Evolutionary conservation across 1,140 invertebrate genomes (phyloP), one percentile per base, ranked within the genome.

Genomic region (Ostrea denselamellosa): DNA sequence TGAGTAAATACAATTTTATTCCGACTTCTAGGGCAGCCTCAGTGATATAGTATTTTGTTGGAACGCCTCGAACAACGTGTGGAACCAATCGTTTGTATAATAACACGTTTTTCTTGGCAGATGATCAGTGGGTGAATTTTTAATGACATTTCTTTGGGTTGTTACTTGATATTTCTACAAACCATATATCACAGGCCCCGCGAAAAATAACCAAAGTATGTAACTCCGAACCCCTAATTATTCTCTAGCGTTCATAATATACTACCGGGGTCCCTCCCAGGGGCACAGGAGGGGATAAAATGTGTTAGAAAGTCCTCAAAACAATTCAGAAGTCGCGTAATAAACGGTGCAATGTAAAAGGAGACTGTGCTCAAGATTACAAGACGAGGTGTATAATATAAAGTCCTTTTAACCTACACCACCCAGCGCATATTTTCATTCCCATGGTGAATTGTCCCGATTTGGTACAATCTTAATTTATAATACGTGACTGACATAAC

Each of bases 111-210:
- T 34, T 77, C 25, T 12, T 14, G 28, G 68, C 68, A 77, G 68
- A 77, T 77, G 68, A 77, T 77, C 68, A 34, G 22, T 28, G 68
- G 22, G 28, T 77, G 25, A 77, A 34, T 34, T 28, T 77, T 77
- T 77, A 77, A 77, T 77, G 68, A 77, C 68, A 77, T 77, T 77
- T 77, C 68, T 77, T 62, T 77, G 25, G 68, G 68, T 77, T 77
- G 68, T 28, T 77, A 77, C 28, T 28, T 25, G 68, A 77, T 77
- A 77, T 77, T 77, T 77, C 68, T 77, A 77, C 68, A 77, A 77
- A 77, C 68, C 68, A 77, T 77, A 77, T 77, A 77, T 34, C 68
- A 77, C 68, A 77, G 68, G 25, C 8, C 25, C 68, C 68, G 28
- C 8, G 68, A 77, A 77, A 77, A 34, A 14, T 28, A 77, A 77